Evolutionary conservation across 2,888 invertebrate species (phyloP), one percentile per base, ranked within the genome.

Genomic region (Brachyptera putata): DNA sequence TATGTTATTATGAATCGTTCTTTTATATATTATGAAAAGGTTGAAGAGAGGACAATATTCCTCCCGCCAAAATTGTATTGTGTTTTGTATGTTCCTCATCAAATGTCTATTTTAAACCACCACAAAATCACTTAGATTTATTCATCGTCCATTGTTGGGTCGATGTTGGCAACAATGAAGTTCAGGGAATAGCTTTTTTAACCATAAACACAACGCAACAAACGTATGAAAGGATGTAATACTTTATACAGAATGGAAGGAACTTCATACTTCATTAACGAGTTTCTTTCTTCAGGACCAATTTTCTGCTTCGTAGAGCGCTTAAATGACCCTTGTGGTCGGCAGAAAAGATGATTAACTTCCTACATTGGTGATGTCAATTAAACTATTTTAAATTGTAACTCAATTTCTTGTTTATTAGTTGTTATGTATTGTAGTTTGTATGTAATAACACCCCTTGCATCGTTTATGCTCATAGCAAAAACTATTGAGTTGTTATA

Each of bases 271-370:
- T 46, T 46, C 46, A 46, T 46, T 46, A 46, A 7, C 22, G 1
- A n/a, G 30, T 30, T 30, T 30, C 30, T 30, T 30, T 30, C 11
- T 30, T 5, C 5, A 30, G 11, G 30, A 30, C 7, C 53, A 36
- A 53, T 53, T 53, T 53, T 53, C 53, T 36, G 36, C 50, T 50
- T 30, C 1, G 50, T 34, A 18, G 53, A 36, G 30, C 16, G 30
- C 11, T 21, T 16, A 36, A 53, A 36, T 53, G 53, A 36, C 21
- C 53, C 34, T 53, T 14, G 21, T 9, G 1, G 18, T 21, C 30
- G 11, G 7, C 1, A 18, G 34, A 53, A 11, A 9, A 14, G 50
- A 4, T 50, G 30, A 50, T 36, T 36, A 36, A 53, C 36, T 18
- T 36, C 34, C 34, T 16, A 36, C 36, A 36, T 22, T 3, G 30